Evolutionary conservation across 2,113 vertebrate species (phyloP).

Genomic region (Bufo bufo): DNA sequence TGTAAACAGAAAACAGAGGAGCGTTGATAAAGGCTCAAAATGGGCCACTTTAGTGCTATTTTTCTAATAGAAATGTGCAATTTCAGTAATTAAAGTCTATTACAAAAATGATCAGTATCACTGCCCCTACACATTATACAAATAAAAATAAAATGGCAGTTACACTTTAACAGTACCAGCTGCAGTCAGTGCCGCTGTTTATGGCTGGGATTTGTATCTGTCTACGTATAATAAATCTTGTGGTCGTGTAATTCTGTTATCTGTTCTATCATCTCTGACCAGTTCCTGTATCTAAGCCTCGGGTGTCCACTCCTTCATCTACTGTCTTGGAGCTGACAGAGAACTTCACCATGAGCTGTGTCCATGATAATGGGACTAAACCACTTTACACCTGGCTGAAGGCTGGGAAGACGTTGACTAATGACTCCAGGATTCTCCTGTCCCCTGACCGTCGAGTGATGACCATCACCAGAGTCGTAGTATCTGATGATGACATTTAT

Average conservation of each 20-base stretch:
- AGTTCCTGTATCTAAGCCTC: conserved; percentile 88
- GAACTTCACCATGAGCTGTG: conserved; percentile 89
- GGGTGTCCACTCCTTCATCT: conserved; percentile 79
- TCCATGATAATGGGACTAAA: conserved; percentile 89
- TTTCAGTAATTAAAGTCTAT: no score
- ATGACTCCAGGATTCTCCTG: conserved; percentile 83
- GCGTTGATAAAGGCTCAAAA: no score
- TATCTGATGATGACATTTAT: conserved; percentile 89
- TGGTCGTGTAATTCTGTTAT: not conserved
- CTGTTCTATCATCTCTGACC: conserved; percentile 14
- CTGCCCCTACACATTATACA: not conserved
- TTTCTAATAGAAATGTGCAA: no score
- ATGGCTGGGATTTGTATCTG: not conserved
- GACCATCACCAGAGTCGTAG: conserved; percentile 86
- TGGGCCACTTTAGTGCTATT: no score
- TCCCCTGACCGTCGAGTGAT: conserved; percentile 87
- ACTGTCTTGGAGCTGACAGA: conserved; percentile 91
- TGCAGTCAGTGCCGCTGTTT: not conserved
- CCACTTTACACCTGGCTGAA: conserved; percentile 90
- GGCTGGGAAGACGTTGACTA: conserved; percentile 83
- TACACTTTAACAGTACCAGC: not conserved
- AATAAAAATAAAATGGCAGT: no score
- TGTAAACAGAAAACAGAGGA: no score
- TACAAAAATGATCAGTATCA: no score
- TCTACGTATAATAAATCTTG: not conserved